Conservation (phyloP, 1,140 invertebrate species). For the Lordiphosa clarofinis region DNA sequence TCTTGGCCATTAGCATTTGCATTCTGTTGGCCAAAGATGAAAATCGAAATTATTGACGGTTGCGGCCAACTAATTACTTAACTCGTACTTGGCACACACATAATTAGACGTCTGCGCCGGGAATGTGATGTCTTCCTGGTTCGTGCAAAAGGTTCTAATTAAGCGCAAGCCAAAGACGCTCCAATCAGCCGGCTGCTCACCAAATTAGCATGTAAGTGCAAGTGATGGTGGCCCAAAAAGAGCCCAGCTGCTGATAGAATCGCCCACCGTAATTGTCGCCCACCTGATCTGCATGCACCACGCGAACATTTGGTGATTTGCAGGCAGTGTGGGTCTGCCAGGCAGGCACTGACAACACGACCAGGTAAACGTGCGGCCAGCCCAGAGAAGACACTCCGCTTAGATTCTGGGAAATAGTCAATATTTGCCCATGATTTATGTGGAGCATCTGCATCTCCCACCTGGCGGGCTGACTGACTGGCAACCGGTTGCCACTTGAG, state of each 20-base stretch:
- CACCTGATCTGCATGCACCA: not conserved
- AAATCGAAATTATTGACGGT: conserved; percentile 15
- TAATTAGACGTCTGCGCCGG: conserved; percentile 10
- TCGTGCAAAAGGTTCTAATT: conserved; percentile 16
- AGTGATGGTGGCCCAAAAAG: conserved; percentile 1
- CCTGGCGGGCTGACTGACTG: not conserved
- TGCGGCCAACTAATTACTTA: conserved; percentile 13
- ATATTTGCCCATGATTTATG: conserved; percentile 5
- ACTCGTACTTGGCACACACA: conserved; percentile 12
- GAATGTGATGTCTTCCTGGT: conserved; percentile 13
- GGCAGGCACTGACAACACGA: too few relatives aligned
- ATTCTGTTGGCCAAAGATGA: conserved; percentile 10
- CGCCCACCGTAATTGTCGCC: conserved; percentile 7
- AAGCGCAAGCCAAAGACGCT: conserved; percentile 7
- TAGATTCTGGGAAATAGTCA: too few relatives aligned
- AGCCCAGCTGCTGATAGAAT: not conserved
- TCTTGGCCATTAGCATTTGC: conserved; percentile 14
- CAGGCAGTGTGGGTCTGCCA: too few relatives aligned
- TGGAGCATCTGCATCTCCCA: conserved; percentile 7
- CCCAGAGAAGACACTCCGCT: too few relatives aligned
- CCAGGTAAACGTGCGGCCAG: too few relatives aligned
- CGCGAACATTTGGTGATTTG: conserved; percentile 1
- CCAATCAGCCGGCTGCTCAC: conserved; percentile 6
- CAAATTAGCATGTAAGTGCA: conserved; percentile 9
- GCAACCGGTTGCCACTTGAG: conserved; percentile 6